Evolutionary conservation across 2,888 invertebrate genomes (phyloP), one percentile per base, ranked within the genome.

Genomic region (Thera britannica): DNA sequence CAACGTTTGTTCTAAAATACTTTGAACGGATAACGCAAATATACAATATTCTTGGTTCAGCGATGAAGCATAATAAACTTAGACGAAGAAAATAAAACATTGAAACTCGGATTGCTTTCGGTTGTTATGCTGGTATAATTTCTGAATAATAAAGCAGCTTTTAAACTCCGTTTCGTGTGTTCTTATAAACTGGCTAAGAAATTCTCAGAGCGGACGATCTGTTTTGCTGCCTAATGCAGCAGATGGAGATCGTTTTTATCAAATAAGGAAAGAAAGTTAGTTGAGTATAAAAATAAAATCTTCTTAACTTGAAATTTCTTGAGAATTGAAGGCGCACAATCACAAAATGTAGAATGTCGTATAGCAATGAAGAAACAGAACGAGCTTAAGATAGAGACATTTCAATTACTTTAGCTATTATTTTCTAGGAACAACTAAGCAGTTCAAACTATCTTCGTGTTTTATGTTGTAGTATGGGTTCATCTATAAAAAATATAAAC

Each of bases 81-180:
- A 73, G 62, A 67, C 70, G 70, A 72, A 70, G 67, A 70, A 70
- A 73, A 73, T 71, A 73, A 73, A 74, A 74, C 68, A 72, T 69
- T 72, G 71, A 72, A 74, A 74, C 74, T 70, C 68, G 71, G 71
- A 72, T 72, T 74, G 72, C 71, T 72, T 72, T 72, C 70, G 71
- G 71, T 65, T 74, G 72, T 74, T 72, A 70, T 71, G 70, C 66
- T 68, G 68, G 72, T 70, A 74, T 74, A 71, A 72, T 74, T 72
- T 72, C 67, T 60, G 71, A 71, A 74, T 74, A 74, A 72, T 71
- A 74, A 71, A 62, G 70, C 62, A 74, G 68, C 72, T 74, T 71
- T 67, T 67, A 72, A 74, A 74, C 62, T 70, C 62, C 67, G 66
- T 71, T 74, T 74, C 67, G 65, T 65, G 72, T 68, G 57, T 67